These are phyloP conservation scores for Thereva unica DNA, from an alignment of 2,888 invertebrate genomes.

Conservation along the genomic window DNA sequence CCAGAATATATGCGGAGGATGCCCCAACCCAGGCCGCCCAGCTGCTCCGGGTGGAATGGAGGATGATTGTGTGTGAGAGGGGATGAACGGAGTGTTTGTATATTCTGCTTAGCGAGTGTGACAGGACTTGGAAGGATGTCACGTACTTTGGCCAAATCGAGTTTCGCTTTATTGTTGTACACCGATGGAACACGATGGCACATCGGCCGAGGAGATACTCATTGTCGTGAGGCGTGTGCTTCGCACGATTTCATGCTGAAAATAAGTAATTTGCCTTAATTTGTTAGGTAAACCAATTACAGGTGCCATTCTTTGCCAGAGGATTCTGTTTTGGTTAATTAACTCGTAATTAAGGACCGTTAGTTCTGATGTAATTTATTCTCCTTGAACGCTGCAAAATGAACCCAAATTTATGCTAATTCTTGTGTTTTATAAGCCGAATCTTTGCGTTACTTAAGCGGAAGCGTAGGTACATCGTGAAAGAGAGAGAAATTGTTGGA, in stretches of 20 bases:
- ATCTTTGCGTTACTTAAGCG: no score
- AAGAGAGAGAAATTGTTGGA: no score
- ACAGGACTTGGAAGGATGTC: conserved; percentile 41
- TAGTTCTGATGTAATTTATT: not conserved
- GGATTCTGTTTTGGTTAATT: conserved; percentile 31
- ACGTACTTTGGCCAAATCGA: conserved; percentile 40
- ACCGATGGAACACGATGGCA: conserved; percentile 10
- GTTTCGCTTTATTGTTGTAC: conserved; percentile 40
- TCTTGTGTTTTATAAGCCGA: not conserved
- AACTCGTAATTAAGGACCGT: conserved; percentile 22
- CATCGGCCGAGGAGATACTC: conserved; percentile 1
- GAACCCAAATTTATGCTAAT: conserved; percentile 5
- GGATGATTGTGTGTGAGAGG: no score
- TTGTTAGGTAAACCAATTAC: conserved; percentile 31
- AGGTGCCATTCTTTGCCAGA: conserved; percentile 12
- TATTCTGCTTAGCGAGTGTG: conserved; percentile 41
- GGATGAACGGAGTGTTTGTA: conserved; percentile 38
- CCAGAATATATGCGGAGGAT: no score
- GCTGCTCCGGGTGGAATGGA: no score
- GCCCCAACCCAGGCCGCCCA: no score
- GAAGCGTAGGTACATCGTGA: no score
- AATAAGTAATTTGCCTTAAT: conserved; percentile 33
- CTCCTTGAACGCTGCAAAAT: not conserved
- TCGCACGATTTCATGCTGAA: conserved; percentile 33
- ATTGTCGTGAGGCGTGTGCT: conserved; percentile 10